Evolutionary conservation across 2,113 vertebrate species (phyloP), one percentile per base, ranked within the genome.

Genomic region (Cebus imitator): DNA sequence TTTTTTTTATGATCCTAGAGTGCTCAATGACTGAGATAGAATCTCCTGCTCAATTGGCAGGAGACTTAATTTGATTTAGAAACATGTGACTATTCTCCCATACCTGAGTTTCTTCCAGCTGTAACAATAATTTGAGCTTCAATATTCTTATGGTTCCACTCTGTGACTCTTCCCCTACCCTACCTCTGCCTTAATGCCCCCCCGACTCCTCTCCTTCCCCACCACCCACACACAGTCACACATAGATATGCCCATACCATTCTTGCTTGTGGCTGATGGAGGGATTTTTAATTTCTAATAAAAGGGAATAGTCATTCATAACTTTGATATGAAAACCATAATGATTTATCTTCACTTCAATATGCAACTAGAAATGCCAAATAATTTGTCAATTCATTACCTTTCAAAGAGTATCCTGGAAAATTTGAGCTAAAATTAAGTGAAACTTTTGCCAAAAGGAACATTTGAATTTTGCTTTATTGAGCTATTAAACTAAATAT

Each of bases 361-460:
- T 98, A 98, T 97, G 93, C 91, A 97, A 97, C 97, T 97, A 96
- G 97, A 98, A 98, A 98, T 98, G 97, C 93, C 98, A 98, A 98
- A 98, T 98, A 97, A 96, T 98, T 97, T 98, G 97, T 97, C 98
- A 98, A 98, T 98, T 97, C 96, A 98, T 98, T 98, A 98, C 92
- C 82, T 97, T 98, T 98, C 98, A 96, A 98, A 98, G 98, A 97
- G 86, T 97, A 98, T 97, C 97, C 97, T 97, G 96, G 96, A 98
- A 98, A 98, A 98, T 66, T 98, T 97, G 97, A 98, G 97, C 96
- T 98, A 97, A 98, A 98, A 98, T 97, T 96, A 98, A 98, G 97
- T 98, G 98, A 98, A 98, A 98, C 97, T 95, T 98, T 98, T 98
- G 98, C 98, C 98, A 98, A 98, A 98, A 98, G 97, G 98, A 98